Evolutionary conservation across 2,797 vertebrate genomes (phyloP), one percentile per base, ranked within the genome.

Genomic region (Helarctos malayanus): DNA sequence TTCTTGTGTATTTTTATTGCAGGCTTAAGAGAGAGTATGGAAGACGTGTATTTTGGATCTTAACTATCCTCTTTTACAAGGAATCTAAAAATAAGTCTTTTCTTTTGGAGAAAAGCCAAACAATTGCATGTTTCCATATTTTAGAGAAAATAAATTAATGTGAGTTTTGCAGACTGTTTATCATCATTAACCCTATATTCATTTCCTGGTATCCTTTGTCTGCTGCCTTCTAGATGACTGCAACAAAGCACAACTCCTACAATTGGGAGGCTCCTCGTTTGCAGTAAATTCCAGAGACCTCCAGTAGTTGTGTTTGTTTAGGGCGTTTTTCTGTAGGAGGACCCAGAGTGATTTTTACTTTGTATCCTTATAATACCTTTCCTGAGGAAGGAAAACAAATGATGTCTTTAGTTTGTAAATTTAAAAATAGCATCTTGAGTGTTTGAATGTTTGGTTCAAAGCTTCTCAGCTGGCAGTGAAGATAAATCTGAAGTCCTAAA

Each of bases 61-160:
- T 97, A 96, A 96, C 88, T 97, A 63, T 94, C 93, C 61, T 98
- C 96, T 96, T 95, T 97, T 97, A 94, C 85, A 97, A 88, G 92
- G 71, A 97, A 89, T 96, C 94, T 97, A 94, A 97, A 98, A 97
- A 81, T 92, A 97, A 97, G 89, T 95, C 86, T 98, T 97, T 95
- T 97, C 93, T 97, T 95, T 97, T 97, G 97, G 86, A 95, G 96
- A 97, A 98, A 97, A 97, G 94, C 76, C 91, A 98, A 97, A 97
- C 86, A 97, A 81, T 95, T 98, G 89, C 87, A 97, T 98, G 89
- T 98, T 96, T 76, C 87, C 96, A 71, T 97, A 97, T 95, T 97
- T 98, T 97, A 97, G 97, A 97, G 96, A 97, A 95, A 97, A 95
- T 97, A 94, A 96, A 95, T 98, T 97, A 91, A 97, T 97, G 95